These are phyloP conservation scores for Trypoxylon attenuatum DNA, from an alignment of 2,888 invertebrate genomes.

Conservation along the genomic window DNA sequence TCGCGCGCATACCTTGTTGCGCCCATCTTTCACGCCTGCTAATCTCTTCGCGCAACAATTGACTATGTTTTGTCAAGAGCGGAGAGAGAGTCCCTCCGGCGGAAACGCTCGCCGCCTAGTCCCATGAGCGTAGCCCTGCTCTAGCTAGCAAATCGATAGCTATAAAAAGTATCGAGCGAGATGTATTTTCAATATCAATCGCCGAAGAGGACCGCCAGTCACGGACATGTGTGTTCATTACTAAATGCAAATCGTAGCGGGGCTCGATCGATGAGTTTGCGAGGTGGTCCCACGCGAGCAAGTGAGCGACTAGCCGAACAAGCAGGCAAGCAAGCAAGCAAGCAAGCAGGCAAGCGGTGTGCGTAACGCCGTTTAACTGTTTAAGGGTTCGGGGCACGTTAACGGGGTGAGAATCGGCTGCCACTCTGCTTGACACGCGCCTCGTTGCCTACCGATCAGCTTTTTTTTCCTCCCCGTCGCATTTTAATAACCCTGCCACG, in stretches of 20 bases:
- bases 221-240: slow-evolving; percentile 64
- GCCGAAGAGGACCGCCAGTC: slow-evolving; percentile 34
- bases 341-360: slow-evolving; percentile 51
- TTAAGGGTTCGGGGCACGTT: slow-evolving; percentile 55
- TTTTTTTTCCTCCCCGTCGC: slow-evolving; percentile 58
- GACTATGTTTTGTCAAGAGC: background rate
- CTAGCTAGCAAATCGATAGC: background rate
- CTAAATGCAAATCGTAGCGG: slow-evolving; percentile 70
- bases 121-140: background rate
- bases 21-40: background rate
- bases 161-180: background rate
- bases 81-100: too few relatives aligned
- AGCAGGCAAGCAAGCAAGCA: slow-evolving; percentile 27
- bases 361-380: slow-evolving; percentile 69
- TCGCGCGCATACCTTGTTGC: too few relatives aligned
- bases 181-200: slow-evolving; percentile 12
- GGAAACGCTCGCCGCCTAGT: too few relatives aligned
- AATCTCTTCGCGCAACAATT: background rate
- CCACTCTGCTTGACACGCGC: slow-evolving; percentile 67
- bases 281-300: slow-evolving; percentile 55
- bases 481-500: slow-evolving; percentile 64
- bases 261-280: slow-evolving; percentile 68
- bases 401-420: slow-evolving; percentile 68
- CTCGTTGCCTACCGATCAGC: slow-evolving; percentile 69
- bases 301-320: too few relatives aligned